Evolutionary conservation across 2,888 invertebrate species (phyloP), one percentile per base, ranked within the genome.

Genomic region (Drosophila mimica): DNA sequence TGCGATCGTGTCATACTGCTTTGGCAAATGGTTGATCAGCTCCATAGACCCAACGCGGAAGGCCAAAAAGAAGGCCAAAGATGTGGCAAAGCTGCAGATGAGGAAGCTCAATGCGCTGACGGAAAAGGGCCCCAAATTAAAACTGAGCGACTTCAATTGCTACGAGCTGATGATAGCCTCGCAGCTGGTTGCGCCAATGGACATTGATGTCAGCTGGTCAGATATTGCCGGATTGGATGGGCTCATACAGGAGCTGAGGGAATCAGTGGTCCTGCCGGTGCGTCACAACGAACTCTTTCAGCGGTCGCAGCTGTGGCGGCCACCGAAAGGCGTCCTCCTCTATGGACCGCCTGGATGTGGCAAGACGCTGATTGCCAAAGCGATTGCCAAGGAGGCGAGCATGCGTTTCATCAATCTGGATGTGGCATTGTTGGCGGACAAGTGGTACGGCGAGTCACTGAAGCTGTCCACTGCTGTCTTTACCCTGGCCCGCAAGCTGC

Each of bases 361-460:
- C 36, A 99, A 99, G 94, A 99, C 99, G 0, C 95, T 99, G 92
- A 97, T 99, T 78, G 99, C 99, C 0, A 99, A 99, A 93, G 99
- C 99, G 9, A 98, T 98, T 1, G 99, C 99, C 0, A 97, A 97
- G 92, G 98, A 98, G 93, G 97, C 98, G 2, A 97, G 96, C 82
- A 98, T 98, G 92, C 95, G 97, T 77, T 99, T 99, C 93, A 98
- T 99, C 76, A 99, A 99, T 93, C 94, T 99, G 70, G 98, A 99
- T 91, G 96, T 98, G 3, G 97, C 98, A 0, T 95, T 98, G 63
- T 93, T 99, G 15, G 98, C 98, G 0, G 99, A 99, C 94, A 99
- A 99, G 93, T 99, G 99, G 99, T 99, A 99, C 91, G 99, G 99
- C 0, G 99, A 99, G 93, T 99, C 99, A 70, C 99, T 99, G 94